A percentile compares a stretch with the other conserved stretches of the same genome.
Evolutionary conservation across 2,113 vertebrate species (phyloP).

Genomic region (Fulmarus glacialis): DNA sequence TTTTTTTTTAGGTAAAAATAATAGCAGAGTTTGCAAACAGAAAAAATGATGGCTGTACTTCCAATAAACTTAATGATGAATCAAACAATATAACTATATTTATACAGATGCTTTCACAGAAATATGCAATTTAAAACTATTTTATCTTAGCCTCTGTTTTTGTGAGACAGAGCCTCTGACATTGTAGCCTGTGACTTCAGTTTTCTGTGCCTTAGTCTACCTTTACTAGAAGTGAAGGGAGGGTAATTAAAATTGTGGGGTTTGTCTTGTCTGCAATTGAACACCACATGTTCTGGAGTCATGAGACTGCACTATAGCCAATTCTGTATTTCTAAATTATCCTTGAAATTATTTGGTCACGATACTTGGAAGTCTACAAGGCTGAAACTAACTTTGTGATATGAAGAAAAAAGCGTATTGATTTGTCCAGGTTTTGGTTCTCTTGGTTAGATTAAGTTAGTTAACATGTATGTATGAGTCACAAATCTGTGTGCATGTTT

Average conservation of each 20-base stretch:
- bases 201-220: background rate
- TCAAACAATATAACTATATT: background rate
- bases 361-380: background rate
- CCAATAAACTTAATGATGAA: background rate
- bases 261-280: background rate
- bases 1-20: background rate
- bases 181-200: background rate
- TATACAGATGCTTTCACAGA: background rate
- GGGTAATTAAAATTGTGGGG: background rate
- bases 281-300: background rate
- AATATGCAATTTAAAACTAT: background rate
- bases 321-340: background rate
- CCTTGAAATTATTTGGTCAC: background rate
- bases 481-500: background rate
- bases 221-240: background rate
- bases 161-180: background rate
- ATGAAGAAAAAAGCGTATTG: background rate
- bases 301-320: background rate
- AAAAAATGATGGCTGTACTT: background rate
- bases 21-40: background rate
- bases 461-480: background rate
- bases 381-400: background rate
- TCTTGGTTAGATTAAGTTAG: background rate
- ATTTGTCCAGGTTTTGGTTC: background rate
- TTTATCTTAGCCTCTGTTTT: background rate